A percentile compares a stretch with the other conserved stretches of the same genome.
These are phyloP conservation scores for Pyralis farinalis DNA, from an alignment of 2,888 invertebrate genomes.

Conservation along the genomic window DNA sequence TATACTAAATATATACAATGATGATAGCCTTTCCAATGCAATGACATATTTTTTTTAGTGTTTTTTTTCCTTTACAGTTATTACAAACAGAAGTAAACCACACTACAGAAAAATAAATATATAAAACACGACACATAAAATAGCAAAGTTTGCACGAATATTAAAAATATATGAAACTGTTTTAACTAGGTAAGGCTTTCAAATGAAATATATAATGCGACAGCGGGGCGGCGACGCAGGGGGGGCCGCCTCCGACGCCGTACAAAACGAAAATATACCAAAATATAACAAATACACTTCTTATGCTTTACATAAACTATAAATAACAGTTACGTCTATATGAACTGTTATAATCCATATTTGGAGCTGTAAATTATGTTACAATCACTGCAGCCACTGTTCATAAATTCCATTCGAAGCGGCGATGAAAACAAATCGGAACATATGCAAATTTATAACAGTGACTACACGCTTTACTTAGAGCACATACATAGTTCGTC, in stretches of 20 bases:
- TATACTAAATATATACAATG: slow-evolving; percentile 71
- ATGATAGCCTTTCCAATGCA: slow-evolving; percentile 56
- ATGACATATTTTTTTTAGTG: slow-evolving; percentile 54
- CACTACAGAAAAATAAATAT: slow-evolving; percentile 73
- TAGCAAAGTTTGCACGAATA: slow-evolving; percentile 62
- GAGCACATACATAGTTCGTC: slow-evolving; percentile 46
- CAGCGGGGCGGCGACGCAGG: slow-evolving; percentile 30
- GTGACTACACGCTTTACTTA: slow-evolving; percentile 21
- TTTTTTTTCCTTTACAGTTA: slow-evolving; percentile 65
- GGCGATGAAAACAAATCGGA: slow-evolving; percentile 1
- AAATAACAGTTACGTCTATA: slow-evolving; percentile 74
- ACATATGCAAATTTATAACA: slow-evolving; percentile 14
- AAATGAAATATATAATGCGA: slow-evolving; percentile 60
- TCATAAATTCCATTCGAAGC: slow-evolving; percentile 13
- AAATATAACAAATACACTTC: slow-evolving; percentile 76
- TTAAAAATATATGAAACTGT: slow-evolving; percentile 56
- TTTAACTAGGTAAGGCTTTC: slow-evolving; percentile 63
- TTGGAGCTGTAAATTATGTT: slow-evolving; percentile 63
- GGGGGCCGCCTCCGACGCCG: slow-evolving; percentile 12
- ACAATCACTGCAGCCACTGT: slow-evolving; percentile 41
- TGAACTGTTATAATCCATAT: slow-evolving; percentile 64
- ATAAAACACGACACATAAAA: slow-evolving; percentile 72
- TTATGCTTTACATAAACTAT: slow-evolving; percentile 77
- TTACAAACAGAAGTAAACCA: slow-evolving; percentile 74
- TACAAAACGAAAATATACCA: slow-evolving; percentile 63